Percentiles rank a stretch among this genome's conserved stretches.
These are phyloP conservation scores for Hirtodrosophila alboralis DNA, from an alignment of 2,888 invertebrate genomes.

Conservation along the genomic window DNA sequence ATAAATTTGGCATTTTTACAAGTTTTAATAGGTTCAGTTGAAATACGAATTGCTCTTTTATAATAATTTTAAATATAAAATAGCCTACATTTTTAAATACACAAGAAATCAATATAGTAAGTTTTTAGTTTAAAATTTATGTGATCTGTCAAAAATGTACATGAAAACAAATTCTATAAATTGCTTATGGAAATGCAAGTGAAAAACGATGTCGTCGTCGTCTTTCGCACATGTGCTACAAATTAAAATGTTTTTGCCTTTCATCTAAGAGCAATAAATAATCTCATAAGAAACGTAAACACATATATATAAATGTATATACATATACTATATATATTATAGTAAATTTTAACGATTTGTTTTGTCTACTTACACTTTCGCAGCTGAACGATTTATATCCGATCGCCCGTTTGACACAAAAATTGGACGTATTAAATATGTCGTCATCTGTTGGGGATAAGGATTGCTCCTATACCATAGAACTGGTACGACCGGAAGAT, in stretches of 20 bases:
- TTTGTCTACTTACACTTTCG: constrained; percentile 45
- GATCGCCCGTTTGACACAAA: constrained; percentile 81
- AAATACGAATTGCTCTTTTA: too few species aligned
- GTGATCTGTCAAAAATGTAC: constrained; percentile 48
- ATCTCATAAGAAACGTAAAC: constrained; percentile 41
- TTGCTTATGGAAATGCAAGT: constrained; percentile 47
- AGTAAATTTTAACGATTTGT: constrained; percentile 48
- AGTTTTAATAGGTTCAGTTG: too few species aligned
- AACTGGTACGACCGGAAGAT: constrained; percentile 85
- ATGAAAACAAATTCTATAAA: constrained; percentile 43
- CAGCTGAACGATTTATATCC: constrained; percentile 83
- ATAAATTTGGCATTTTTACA: too few species aligned
- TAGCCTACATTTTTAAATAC: too few species aligned
- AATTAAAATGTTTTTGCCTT: constrained; percentile 64
- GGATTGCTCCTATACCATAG: constrained; percentile 82
- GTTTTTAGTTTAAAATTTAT: constrained; percentile 43
- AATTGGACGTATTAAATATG: constrained; percentile 82
- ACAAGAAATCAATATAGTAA: background rate
- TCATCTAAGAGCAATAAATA: constrained; percentile 74
- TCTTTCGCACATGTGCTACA: constrained; percentile 58
- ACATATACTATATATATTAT: constrained; percentile 8
- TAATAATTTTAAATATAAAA: too few species aligned
- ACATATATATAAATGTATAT: constrained; percentile 1
- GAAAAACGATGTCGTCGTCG: constrained; percentile 43
- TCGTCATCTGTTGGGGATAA: constrained; percentile 47